Conservation (phyloP, 1,140 invertebrate genomes). For the Drosophila neocordata region DNA sequence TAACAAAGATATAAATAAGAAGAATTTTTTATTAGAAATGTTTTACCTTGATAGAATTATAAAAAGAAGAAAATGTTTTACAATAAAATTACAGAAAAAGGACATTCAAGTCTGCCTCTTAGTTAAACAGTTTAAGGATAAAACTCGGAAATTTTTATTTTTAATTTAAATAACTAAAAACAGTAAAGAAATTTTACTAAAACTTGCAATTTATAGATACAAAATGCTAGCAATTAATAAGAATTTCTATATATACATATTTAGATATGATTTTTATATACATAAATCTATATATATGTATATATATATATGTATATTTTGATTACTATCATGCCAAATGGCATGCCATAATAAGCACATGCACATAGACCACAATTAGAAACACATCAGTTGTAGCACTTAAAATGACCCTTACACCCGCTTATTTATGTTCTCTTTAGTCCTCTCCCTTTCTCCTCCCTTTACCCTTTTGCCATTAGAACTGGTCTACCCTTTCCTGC, state of each 20-base stretch:
- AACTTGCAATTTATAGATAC: not conserved
- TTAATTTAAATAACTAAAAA: no score
- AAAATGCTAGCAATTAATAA: not conserved
- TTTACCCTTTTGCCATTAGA: not conserved
- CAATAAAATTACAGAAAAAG: no score
- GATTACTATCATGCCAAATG: not conserved
- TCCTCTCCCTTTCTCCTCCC: not conserved
- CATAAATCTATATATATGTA: not conserved
- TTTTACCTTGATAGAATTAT: no score
- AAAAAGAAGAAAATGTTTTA: no score
- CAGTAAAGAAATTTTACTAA: no score
- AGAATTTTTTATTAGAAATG: not conserved
- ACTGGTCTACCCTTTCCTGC: not conserved
- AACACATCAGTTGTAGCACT: constrained; percentile 8
- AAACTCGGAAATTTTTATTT: no score
- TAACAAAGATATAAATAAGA: not conserved
- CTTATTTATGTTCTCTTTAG: not conserved
- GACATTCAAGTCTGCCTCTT: no score
- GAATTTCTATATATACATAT: not conserved
- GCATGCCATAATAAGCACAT: constrained; percentile 1
- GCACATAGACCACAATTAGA: not conserved
- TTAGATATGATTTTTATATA: no score
- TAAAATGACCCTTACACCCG: not conserved
- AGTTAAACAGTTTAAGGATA: no score
- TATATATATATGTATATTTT: not conserved